Conservation (phyloP, 2,113 vertebrate genomes). For the Ictidomys tridecemlineatus region DNA sequence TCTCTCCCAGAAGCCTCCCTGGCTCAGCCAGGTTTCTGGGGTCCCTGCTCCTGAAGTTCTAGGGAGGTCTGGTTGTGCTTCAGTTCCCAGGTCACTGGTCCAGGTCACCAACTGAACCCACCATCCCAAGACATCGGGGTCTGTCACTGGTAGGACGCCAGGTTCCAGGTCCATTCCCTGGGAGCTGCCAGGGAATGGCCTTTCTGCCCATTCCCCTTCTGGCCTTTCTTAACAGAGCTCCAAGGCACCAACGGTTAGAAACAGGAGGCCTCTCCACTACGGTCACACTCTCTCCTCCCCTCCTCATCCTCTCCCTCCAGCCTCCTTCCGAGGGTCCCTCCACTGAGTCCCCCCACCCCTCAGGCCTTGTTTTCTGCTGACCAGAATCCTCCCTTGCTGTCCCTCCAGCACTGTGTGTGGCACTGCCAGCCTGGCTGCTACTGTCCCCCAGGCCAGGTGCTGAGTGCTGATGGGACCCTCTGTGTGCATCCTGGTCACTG, state of each 20-base stretch:
- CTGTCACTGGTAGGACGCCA: neutral
- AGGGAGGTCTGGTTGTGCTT: neutral
- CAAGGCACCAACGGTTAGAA: neutral
- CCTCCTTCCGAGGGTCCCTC: neutral
- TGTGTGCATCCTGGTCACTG: conserved; percentile 88
- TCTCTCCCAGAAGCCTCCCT: neutral
- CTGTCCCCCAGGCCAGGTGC: conserved; percentile 90
- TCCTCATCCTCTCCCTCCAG: neutral
- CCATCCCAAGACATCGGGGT: neutral
- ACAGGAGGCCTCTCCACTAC: neutral
- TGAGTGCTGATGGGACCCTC: conserved; percentile 86
- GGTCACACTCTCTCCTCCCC: neutral
- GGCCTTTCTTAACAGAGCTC: neutral
- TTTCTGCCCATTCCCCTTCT: neutral
- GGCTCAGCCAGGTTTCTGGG: neutral
- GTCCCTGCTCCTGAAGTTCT: neutral
- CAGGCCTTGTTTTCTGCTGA: neutral
- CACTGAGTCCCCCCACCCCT: no score
- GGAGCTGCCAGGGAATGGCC: neutral
- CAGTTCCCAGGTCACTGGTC: neutral
- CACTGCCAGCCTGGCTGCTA: conserved; percentile 93
- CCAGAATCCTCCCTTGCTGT: neutral
- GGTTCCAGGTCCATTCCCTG: neutral
- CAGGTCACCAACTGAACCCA: neutral
- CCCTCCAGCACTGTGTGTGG: conserved; percentile 91